Evolutionary conservation across 2,888 invertebrate genomes (phyloP).

Genomic region (Macrosiphum euphorbiae): DNA sequence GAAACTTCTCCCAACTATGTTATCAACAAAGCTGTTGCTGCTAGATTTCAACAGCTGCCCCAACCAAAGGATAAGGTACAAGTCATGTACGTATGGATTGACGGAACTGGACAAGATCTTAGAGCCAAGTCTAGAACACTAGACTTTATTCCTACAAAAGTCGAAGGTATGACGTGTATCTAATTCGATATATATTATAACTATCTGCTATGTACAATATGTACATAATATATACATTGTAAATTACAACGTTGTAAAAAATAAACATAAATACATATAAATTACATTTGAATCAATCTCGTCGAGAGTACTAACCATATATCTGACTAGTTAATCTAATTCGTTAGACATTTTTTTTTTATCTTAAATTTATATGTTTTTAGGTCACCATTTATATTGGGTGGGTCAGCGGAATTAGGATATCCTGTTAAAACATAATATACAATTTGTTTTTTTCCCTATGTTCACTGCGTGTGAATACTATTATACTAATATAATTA

Average conservation of each 20-base stretch:
- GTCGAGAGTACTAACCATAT: background rate
- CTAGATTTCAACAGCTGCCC: constrained; percentile 82
- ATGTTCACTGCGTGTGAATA: constrained; percentile 23
- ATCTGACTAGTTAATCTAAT: constrained; percentile 4
- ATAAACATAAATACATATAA: background rate
- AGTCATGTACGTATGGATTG: constrained; percentile 95
- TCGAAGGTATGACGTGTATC: constrained; percentile 76
- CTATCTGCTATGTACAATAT: background rate
- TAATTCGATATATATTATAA: background rate
- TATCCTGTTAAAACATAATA: constrained; percentile 47
- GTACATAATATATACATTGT: background rate
- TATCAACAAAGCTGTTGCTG: constrained; percentile 81
- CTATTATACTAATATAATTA: background rate
- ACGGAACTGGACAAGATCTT: constrained; percentile 89
- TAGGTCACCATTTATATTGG: background rate
- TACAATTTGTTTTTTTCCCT: constrained; percentile 30
- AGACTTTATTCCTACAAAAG: constrained; percentile 82
- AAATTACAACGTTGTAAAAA: background rate
- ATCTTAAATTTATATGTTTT: constrained; percentile 7
- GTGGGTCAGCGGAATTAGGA: constrained; percentile 29
- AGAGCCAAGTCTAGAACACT: constrained; percentile 86
- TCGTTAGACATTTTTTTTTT: background rate
- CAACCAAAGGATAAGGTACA: constrained; percentile 83
- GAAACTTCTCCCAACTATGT: constrained; percentile 86
- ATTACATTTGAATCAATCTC: background rate